Evolutionary conservation across 1,140 invertebrate genomes (phyloP), one percentile per base, ranked within the genome.

Genomic region (Agrypnia vestita): DNA sequence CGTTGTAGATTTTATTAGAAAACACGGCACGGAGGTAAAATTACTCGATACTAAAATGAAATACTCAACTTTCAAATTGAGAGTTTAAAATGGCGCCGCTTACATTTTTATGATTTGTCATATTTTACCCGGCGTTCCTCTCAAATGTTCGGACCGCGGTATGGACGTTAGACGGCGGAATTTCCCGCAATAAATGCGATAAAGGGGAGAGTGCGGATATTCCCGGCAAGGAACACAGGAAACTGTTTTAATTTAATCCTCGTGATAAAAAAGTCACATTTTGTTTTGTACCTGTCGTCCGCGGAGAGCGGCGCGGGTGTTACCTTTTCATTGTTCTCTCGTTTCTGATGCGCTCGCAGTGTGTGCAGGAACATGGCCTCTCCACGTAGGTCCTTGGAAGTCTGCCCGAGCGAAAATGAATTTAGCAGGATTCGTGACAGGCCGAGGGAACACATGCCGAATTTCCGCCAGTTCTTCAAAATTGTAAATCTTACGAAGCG

Each of bases 181-280:
- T 19, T 71, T 71, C 67, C 47, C 47, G 67, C 67, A 71, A 71
- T 71, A 71, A 71, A 53, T 44, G 67, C 67, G 67, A 53, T 71
- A 71, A 71, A 71, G 67, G 67, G 67, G 67, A 71, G 25, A 71
- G 15, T 19, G 1, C 10, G 67, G 67, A 71, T 71, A 51, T 19
- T 15, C 67, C 19, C 49, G 15, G 7, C 47, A 19, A 47, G 17
- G 49, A 51, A 19, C 4, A 17, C 15, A 49, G 21, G 46, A 51
- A 25, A 25, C 17, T 51, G 15, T 51, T 11, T 21, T 53, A 53
- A 71, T 21, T 15, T 51, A 11, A 21, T 49, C 46, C 11, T 13
- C 19, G 13, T 17, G 6, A 47, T 49, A 71, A 71, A 51, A 64
- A 64, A 43, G 61, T 64, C 25, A n/a, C 11, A n/a, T 49, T 71